These are phyloP conservation scores for Carassius gibelio DNA, from an alignment of 2,113 vertebrate genomes.

Conservation along the genomic window DNA sequence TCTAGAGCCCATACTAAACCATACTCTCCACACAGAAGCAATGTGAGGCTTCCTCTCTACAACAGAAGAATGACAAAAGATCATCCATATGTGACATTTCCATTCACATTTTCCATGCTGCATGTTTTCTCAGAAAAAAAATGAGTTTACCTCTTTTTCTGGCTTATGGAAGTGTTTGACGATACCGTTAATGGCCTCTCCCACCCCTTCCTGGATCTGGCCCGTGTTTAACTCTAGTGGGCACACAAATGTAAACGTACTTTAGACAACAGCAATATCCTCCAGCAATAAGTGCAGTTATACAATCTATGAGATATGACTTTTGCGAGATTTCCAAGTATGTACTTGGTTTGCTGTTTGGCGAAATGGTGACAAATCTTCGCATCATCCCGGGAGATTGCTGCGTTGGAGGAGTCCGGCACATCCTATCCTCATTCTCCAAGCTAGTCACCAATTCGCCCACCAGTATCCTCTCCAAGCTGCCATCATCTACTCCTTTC, in stretches of 20 bases:
- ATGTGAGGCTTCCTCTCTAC: slow-evolving; percentile 90
- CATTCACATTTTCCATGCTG: not conserved
- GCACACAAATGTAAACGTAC: slow-evolving; percentile 50
- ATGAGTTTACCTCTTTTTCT: slow-evolving; percentile 92
- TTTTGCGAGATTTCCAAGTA: slow-evolving; percentile 31
- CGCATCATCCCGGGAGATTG: slow-evolving; percentile 97
- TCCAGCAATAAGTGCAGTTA: slow-evolving; percentile 32
- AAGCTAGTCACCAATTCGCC: slow-evolving; percentile 89
- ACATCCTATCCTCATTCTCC: slow-evolving; percentile 89
- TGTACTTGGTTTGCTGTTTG: slow-evolving; percentile 96
- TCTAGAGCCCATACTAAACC: slow-evolving; percentile 96
- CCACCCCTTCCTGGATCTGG: slow-evolving; percentile 98
- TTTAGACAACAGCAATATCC: slow-evolving; percentile 35
- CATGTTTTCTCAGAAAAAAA: not conserved
- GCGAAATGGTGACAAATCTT: slow-evolving; percentile 95
- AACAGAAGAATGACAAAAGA: not conserved
- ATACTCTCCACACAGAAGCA: slow-evolving; percentile 93
- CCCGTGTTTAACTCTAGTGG: slow-evolving; percentile 93
- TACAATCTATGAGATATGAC: not conserved
- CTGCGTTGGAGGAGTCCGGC: slow-evolving; percentile 94
- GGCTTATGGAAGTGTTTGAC: slow-evolving; percentile 99
- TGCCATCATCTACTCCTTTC: slow-evolving; percentile 96
- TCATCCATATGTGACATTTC: not conserved
- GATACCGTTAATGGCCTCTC: slow-evolving; percentile 97
- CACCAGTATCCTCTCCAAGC: slow-evolving; percentile 93